Conservation (phyloP, 2,113 vertebrate genomes). For the Scomber colias region DNA sequence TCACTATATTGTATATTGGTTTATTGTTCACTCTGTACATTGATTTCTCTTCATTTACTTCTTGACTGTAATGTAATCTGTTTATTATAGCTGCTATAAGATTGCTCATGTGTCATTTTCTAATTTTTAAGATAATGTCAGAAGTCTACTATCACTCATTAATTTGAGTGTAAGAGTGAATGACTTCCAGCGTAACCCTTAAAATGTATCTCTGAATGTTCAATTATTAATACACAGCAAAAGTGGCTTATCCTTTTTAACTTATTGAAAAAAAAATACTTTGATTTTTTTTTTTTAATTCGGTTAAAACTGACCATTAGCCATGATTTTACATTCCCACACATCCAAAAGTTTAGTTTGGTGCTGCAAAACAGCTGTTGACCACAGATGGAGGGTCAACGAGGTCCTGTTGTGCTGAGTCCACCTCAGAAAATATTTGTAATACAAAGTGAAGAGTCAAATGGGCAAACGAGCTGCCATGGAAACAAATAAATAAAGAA, state of each 20-base stretch:
- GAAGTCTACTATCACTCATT: too few relatives aligned
- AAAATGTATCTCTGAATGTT: too few relatives aligned
- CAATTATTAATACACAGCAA: not conserved
- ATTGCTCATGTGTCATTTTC: too few relatives aligned
- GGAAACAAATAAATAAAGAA: too few relatives aligned
- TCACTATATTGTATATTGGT: too few relatives aligned
- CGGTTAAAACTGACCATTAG: not conserved
- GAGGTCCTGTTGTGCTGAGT: slow-evolving; percentile 24
- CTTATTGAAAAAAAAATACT: not conserved
- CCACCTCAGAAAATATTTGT: slow-evolving; percentile 24
- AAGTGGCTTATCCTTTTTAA: not conserved
- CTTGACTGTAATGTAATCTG: too few relatives aligned
- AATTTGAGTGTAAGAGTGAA: too few relatives aligned
- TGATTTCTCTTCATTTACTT: not conserved
- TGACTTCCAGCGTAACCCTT: not conserved
- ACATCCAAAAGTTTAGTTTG: not conserved
- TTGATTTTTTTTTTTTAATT: not conserved
- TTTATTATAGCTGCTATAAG: too few relatives aligned
- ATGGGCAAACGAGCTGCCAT: slow-evolving; percentile 16
- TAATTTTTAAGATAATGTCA: too few relatives aligned
- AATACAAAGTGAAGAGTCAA: slow-evolving; percentile 24
- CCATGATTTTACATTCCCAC: not conserved
- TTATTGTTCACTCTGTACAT: not conserved
- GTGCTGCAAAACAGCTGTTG: not conserved
- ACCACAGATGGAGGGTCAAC: slow-evolving; percentile 16